These are phyloP conservation scores for Abramis brama DNA, from an alignment of 2,113 vertebrate species.

Conservation along the genomic window DNA sequence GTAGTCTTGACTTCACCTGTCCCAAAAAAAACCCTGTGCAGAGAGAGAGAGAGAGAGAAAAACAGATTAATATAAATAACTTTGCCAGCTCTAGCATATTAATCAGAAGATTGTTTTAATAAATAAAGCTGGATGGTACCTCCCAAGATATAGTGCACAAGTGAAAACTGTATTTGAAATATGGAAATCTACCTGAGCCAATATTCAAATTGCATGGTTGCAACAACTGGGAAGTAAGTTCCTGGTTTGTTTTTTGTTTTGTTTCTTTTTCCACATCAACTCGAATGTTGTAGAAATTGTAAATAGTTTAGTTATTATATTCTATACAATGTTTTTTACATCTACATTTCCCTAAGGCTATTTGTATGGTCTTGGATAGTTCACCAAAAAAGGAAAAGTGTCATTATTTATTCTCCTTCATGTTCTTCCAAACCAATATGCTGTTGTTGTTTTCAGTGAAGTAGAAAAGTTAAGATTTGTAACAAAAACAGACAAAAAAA, in stretches of 20 bases:
- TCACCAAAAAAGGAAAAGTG: background rate
- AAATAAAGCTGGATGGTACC: background rate
- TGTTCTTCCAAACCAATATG: background rate
- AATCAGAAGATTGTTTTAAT: background rate
- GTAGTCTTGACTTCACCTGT: background rate
- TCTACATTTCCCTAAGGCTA: background rate
- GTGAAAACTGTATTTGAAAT: background rate
- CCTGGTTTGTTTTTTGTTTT: background rate
- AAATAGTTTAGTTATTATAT: background rate
- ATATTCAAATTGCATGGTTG: conserved; percentile 6
- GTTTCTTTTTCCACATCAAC: background rate
- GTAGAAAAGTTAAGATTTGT: background rate
- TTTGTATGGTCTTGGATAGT: background rate
- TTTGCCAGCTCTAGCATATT: background rate
- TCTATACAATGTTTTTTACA: background rate
- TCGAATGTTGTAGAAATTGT: background rate
- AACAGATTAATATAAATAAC: background rate
- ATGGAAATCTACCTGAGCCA: conserved; percentile 10
- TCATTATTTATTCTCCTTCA: background rate
- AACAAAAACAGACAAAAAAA: background rate
- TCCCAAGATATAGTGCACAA: background rate
- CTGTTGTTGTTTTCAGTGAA: background rate
- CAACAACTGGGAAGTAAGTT: background rate
- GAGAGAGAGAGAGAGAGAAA: background rate
- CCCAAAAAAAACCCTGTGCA: conserved; percentile 34